Evolutionary conservation across 30 jellyfish, hydroid and myxozoan genomes (phyloP), one percentile per base, ranked within the genome.

Genomic region (Sanderia malayensis): DNA sequence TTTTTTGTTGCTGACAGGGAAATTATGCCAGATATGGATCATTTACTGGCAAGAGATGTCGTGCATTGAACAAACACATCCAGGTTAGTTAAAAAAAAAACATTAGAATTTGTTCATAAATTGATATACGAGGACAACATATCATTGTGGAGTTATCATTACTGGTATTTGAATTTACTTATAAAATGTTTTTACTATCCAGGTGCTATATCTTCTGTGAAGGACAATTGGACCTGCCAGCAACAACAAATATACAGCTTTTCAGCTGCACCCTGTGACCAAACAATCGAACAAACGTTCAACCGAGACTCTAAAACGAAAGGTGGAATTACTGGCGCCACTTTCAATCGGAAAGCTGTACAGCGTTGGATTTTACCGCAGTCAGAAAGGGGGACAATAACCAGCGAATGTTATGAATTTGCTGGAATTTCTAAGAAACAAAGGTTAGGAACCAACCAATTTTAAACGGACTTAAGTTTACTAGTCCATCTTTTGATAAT

Each of bases 11-110:
- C 79, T 6, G 95, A 84, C 53, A 52, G 87, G 24, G 58, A 19
- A 67, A 85, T 75, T 85, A 78, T 61, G 68, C 90, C 17, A 44
- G 94, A 46, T 85, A 85, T 61, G 73, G 77, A 49, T 25, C 95
- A 21, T 74, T 23, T 81, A 84, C 82, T 84, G 94, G 87, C 63
- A 46, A 20, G 81, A 84, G 58, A 84, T 84, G 95, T 79, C 58
- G 34, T 41, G 84, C 26, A 44, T 76, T 15, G 86, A 76, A 24
- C 29, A 76, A 66, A 75, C 94, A n/a, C 88, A 84, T 74, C 93
- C 95, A 32, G 94, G 95, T 84, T 60, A 60, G 72, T 60, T 60
- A 18, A 17, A 60, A n/a, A n/a, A n/a, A n/a, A n/a, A n/a, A n/a
- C n/a, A n/a, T n/a, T n/a, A n/a, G n/a, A n/a, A n/a, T n/a, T n/a